Percentiles rank a stretch among this genome's conserved stretches.
These are phyloP conservation scores for Thaumatotibia leucotreta DNA, from an alignment of 1,140 invertebrate genomes.

Conservation along the genomic window DNA sequence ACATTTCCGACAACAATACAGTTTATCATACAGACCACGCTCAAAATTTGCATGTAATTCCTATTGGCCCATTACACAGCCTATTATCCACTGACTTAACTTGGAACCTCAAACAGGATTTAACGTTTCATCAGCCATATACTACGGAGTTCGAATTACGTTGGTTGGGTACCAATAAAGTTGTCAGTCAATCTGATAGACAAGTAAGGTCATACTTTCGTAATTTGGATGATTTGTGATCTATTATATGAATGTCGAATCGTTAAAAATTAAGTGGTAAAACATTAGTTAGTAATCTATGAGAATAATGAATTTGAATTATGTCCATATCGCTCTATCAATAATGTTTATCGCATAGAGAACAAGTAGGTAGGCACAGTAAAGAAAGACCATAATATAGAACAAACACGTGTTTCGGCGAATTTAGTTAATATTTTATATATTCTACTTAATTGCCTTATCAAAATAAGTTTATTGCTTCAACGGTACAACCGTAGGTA, in stretches of 20 bases:
- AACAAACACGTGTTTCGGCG: no score
- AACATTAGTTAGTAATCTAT: neutral
- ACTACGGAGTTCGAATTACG: slow-evolving; percentile 28
- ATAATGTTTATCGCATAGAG: no score
- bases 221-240: slow-evolving; percentile 3
- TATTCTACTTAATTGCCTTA: no score
- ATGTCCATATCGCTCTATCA: no score
- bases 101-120: neutral
- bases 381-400: no score
- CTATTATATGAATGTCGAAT: neutral
- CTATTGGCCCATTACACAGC: neutral
- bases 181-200: slow-evolving; percentile 42
- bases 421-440: no score
- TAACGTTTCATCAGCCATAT: slow-evolving; percentile 15
- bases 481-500: no score
- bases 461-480: no score
- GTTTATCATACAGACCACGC: neutral
- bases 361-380: no score
- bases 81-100: neutral
- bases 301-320: neutral
- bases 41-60: neutral
- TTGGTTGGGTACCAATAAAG: slow-evolving; percentile 34
- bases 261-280: neutral
- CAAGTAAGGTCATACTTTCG: slow-evolving; percentile 39
- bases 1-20: neutral